Evolutionary conservation across 1,140 invertebrate genomes (phyloP), one percentile per base, ranked within the genome.

Genomic region (Drosophila pallidifrons): DNA sequence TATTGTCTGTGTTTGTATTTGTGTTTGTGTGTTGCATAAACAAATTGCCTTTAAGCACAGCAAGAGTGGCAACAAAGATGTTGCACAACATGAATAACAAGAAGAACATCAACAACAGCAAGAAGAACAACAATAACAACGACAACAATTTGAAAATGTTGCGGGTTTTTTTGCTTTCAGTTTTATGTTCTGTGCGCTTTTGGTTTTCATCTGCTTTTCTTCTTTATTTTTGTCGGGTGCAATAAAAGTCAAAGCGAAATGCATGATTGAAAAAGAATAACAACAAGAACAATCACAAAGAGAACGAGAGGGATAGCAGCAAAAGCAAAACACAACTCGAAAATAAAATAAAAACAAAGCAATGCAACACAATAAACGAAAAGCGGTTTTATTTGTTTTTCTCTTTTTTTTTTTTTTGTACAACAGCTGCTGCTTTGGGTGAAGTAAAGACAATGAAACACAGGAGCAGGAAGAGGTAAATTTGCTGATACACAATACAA

Each of bases 181-280:
- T 66, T 81, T 81, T 69, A 13, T 52, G 15, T 45, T 41, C 75
- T 46, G 49, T 68, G 45, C 60, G 66, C 55, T 55, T 58, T 7
- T 15, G 47, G 77, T 63, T 70, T 71, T 51, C 13, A 25, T 25
- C 20, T 25, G 20, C 47, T 10, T 46, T 32, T 52, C 52, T 47
- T 52, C 60, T 47, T 70, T 38, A 28, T 60, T 59, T 25, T 52
- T 67, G 46, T 55, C 25, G 70, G 60, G 61, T 86, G 82, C 82
- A 82, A 68, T 87, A 73, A 87, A 71, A 88, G 77, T 82, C 82
- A 88, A 87, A 87, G 82, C 80, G 76, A 77, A 86, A 82, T 88
- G 80, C 80, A 77, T 74, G 85, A 87, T 87, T 88, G 68, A 80
- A 87, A 82, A 59, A 68, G 58, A 61, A 71, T 52, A 86, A 61